Evolutionary conservation across 2,888 invertebrate species (phyloP).

Genomic region (Cheilosia scutellata): DNA sequence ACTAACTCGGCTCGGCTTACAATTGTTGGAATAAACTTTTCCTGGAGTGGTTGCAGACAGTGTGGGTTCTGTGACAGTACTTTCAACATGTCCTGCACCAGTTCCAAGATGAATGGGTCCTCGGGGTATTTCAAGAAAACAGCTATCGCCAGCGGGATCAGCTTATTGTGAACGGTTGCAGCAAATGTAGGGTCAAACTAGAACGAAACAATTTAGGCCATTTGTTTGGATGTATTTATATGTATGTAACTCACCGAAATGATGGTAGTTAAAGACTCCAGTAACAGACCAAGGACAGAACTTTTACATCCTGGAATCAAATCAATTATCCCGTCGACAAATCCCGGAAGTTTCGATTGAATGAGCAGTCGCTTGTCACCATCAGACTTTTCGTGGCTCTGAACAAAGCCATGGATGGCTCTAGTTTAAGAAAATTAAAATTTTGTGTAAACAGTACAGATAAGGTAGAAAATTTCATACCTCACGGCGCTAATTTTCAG

Average conservation of each 20-base stretch:
- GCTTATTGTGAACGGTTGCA: slow-evolving; percentile 86
- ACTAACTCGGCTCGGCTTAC: slow-evolving; percentile 82
- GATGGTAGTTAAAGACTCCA: slow-evolving; percentile 85
- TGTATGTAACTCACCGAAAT: slow-evolving; percentile 83
- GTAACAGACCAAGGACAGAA: slow-evolving; percentile 85
- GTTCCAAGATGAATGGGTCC: slow-evolving; percentile 87
- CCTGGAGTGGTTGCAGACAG: slow-evolving; percentile 86
- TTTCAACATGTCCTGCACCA: slow-evolving; percentile 88
- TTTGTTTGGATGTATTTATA: background rate
- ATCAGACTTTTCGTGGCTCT: slow-evolving; percentile 84
- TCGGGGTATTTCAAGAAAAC: slow-evolving; percentile 88
- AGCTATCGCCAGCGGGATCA: slow-evolving; percentile 88
- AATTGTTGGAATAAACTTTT: slow-evolving; percentile 88
- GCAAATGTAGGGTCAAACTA: slow-evolving; percentile 88
- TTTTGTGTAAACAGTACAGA: background rate
- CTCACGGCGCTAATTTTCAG: slow-evolving; percentile 82
- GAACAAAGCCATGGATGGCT: slow-evolving; percentile 83
- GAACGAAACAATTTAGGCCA: slow-evolving; percentile 64
- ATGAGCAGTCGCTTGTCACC: slow-evolving; percentile 83
- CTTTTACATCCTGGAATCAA: slow-evolving; percentile 85
- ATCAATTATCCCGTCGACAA: slow-evolving; percentile 84
- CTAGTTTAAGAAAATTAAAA: slow-evolving; percentile 68
- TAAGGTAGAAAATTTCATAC: slow-evolving; percentile 53
- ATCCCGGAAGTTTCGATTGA: slow-evolving; percentile 85
- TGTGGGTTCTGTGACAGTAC: slow-evolving; percentile 87